Evolutionary conservation across 2,797 vertebrate species (phyloP).

Genomic region (Peromyscus nudipes): DNA sequence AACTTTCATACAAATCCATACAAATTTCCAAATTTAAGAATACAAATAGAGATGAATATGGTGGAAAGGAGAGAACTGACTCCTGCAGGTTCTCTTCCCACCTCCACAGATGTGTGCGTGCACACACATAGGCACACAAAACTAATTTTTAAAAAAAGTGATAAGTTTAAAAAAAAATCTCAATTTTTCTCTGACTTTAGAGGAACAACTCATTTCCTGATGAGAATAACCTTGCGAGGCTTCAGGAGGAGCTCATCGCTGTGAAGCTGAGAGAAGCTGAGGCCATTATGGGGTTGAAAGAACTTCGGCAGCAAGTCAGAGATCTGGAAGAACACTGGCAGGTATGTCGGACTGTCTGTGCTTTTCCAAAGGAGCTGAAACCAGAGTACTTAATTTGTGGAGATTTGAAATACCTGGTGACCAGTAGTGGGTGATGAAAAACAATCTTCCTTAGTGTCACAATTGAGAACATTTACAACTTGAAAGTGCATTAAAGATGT

Average conservation of each 20-base stretch:
- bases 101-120: no score
- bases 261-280: slow-evolving; percentile 97
- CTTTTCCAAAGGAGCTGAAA: slow-evolving; percentile 32
- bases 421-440: not conserved
- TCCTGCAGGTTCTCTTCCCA: not conserved
- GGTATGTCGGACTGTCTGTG: slow-evolving; percentile 87
- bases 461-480: slow-evolving; percentile 40
- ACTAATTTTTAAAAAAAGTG: not conserved
- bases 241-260: slow-evolving; percentile 97
- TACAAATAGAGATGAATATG: not conserved
- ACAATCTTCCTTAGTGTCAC: slow-evolving; percentile 6
- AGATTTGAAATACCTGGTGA: slow-evolving; percentile 25
- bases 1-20: slow-evolving; percentile 20
- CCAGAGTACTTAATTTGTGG: not conserved
- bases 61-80: not conserved
- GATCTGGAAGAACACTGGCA: slow-evolving; percentile 99
- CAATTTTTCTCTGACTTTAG: slow-evolving; percentile 87
- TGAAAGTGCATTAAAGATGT: not conserved
- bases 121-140: not conserved
- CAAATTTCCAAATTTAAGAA: not conserved
- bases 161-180: not conserved
- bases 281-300: slow-evolving; percentile 95
- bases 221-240: slow-evolving; percentile 96
- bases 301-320: slow-evolving; percentile 95
- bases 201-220: slow-evolving; percentile 96